phyloP scores from a whole-genome alignment of 1,140 invertebrate genomes.

The Drosophila nannoptera region DNA sequence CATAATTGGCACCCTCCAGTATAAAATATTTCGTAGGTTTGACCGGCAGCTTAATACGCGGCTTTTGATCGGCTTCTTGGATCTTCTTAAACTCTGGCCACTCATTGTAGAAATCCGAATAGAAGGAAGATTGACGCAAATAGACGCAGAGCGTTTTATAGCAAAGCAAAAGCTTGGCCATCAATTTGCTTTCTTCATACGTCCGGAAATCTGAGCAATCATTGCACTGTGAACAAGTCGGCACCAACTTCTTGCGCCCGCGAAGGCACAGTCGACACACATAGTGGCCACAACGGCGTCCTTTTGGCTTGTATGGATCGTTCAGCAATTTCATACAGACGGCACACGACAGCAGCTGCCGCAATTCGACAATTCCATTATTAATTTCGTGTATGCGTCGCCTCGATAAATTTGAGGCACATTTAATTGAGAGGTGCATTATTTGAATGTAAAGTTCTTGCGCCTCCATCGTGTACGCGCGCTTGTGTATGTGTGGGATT shows the following conservation, averaged over 20 bases:
- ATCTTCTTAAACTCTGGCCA: conserved; percentile 1
- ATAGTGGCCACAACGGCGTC: conserved; percentile 92
- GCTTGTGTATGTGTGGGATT: conserved; percentile 42
- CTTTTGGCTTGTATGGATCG: conserved; percentile 88
- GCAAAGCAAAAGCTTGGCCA: conserved; percentile 90
- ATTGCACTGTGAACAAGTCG: conserved; percentile 91
- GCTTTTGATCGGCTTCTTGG: not conserved
- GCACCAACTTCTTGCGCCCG: conserved; percentile 90
- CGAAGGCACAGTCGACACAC: conserved; percentile 91
- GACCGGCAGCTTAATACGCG: conserved; percentile 78
- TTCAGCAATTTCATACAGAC: conserved; percentile 91
- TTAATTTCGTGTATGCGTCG: conserved; percentile 90
- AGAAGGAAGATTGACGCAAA: conserved; percentile 86
- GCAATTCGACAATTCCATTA: conserved; percentile 88
- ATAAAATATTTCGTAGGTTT: conserved; percentile 86
- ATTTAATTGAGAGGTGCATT: conserved; percentile 36
- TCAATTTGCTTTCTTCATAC: conserved; percentile 90
- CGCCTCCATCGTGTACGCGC: conserved; percentile 27
- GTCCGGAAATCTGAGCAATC: conserved; percentile 84
- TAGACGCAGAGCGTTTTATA: conserved; percentile 93
- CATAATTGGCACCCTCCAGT: conserved; percentile 88
- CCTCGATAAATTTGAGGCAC: conserved; percentile 78
- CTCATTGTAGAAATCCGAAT: conserved; percentile 62
- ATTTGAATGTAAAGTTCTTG: conserved; percentile 50
- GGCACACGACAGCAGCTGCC: conserved; percentile 92